Evolutionary conservation across 2,797 vertebrate genomes (phyloP).

Genomic region (Lepus townsendii): DNA sequence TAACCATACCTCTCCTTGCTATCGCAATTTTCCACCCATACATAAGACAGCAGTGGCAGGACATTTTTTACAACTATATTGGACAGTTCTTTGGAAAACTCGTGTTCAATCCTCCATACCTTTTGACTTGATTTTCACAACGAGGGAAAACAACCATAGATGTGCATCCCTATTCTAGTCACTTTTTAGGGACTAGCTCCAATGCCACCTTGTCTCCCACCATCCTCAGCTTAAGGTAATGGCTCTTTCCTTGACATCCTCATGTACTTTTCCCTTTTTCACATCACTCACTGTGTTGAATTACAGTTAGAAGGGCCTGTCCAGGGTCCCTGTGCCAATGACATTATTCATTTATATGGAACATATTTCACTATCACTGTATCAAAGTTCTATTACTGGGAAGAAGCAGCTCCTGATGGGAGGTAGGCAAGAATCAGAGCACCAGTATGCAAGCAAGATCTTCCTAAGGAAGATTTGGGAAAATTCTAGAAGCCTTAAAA

Average conservation of each 20-base stretch:
- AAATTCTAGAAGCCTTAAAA: slow-evolving; percentile 43
- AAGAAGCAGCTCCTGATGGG: background rate
- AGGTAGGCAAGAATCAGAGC: background rate
- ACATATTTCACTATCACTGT: background rate
- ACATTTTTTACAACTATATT: background rate
- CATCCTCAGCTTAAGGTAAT: background rate
- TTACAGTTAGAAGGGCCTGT: background rate
- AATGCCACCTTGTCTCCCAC: background rate
- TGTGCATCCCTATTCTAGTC: background rate
- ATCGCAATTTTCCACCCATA: background rate
- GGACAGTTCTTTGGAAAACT: slow-evolving; percentile 10
- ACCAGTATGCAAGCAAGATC: background rate
- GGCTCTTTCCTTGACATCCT: background rate
- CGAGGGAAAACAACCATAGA: background rate
- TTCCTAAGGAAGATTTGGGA: background rate
- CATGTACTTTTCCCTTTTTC: background rate
- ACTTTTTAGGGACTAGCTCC: background rate
- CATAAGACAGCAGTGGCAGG: background rate
- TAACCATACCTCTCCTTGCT: background rate
- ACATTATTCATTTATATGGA: background rate
- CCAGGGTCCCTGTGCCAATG: background rate
- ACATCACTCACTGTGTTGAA: background rate
- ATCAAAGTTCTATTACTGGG: background rate
- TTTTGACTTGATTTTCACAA: background rate
- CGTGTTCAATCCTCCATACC: background rate